These are phyloP conservation scores for Trichacis sp. DNA, from an alignment of 2,888 invertebrate species.

Conservation along the genomic window DNA sequence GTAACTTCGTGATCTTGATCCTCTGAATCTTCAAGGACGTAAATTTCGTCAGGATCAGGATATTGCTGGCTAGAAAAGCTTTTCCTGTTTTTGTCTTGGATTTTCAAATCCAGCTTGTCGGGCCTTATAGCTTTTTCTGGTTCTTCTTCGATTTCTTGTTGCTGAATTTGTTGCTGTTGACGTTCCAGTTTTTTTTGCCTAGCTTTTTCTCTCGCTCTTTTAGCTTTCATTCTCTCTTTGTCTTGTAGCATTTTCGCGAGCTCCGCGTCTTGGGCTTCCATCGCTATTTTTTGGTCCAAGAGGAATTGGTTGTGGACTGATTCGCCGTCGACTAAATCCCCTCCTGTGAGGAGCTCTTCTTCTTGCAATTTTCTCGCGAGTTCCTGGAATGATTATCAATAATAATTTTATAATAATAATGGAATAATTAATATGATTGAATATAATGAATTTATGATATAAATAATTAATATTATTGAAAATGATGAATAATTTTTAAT, in stretches of 20 bases:
- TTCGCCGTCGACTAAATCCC: constrained; percentile 70
- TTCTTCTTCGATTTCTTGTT: constrained; percentile 61
- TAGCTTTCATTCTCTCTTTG: constrained; percentile 78
- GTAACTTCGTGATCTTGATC: constrained; percentile 58
- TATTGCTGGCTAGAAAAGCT: constrained; percentile 19
- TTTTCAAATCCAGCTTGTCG: constrained; percentile 61
- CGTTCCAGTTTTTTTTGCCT: constrained; percentile 64
- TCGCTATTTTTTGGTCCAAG: constrained; percentile 77
- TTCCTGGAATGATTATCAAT: constrained; percentile 70
- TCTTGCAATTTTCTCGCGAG: constrained; percentile 82
- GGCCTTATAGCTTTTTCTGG: constrained; percentile 61
- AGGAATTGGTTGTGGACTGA: constrained; percentile 55
- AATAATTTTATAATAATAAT: background rate
- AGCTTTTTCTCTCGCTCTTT: constrained; percentile 79
- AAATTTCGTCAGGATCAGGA: constrained; percentile 67
- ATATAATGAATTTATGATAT: too few species aligned
- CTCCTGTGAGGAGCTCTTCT: constrained; percentile 74
- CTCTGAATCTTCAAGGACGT: constrained; percentile 57
- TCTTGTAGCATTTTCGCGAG: constrained; percentile 82
- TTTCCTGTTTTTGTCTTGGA: constrained; percentile 5
- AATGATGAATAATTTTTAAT: too few species aligned
- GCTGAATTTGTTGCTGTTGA: constrained; percentile 72
- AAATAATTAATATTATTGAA: too few species aligned
- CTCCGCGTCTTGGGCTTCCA: constrained; percentile 85
- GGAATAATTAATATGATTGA: too few species aligned